Conservation (phyloP, 53 echinoderm and acorn worm genomes). For the Paelopatides confundens region DNA sequence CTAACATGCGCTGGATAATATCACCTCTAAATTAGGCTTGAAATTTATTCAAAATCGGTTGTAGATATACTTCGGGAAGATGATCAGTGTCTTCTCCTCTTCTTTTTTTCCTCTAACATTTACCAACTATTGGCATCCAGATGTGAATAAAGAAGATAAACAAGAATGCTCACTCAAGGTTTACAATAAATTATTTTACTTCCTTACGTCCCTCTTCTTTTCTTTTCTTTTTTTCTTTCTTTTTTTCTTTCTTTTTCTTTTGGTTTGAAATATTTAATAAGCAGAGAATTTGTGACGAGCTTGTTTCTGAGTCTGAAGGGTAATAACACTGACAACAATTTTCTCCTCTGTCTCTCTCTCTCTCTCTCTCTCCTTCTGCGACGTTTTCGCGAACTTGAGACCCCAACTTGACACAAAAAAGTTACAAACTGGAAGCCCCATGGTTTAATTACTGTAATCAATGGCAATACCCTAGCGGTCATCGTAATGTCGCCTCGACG, state of each 20-base stretch:
- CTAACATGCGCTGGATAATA: background rate
- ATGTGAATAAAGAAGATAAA: background rate
- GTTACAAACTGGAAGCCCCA: slow-evolving; percentile 36
- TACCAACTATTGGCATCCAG: background rate
- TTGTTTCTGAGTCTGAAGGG: slow-evolving; percentile 12
- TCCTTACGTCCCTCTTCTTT: background rate
- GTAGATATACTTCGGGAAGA: background rate
- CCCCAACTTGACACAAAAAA: slow-evolving; percentile 5
- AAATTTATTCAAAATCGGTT: background rate
- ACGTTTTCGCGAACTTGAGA: background rate
- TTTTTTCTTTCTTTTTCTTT: background rate
- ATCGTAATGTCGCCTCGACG: slow-evolving; percentile 33
- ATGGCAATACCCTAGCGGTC: slow-evolving; percentile 43
- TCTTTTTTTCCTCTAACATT: background rate
- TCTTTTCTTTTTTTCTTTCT: background rate
- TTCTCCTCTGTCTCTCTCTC: background rate
- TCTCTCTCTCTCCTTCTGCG: background rate
- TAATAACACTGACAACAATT: slow-evolving; percentile 19
- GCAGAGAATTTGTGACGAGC: background rate
- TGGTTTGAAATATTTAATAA: slow-evolving; percentile 28
- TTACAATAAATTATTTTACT: background rate
- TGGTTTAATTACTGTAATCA: slow-evolving; percentile 44
- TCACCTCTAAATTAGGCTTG: background rate
- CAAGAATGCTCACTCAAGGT: background rate
- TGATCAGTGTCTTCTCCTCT: background rate